A percentile compares a stretch with the other conserved stretches of the same genome.
phyloP scores from a whole-genome alignment of 2,888 invertebrate species.

The Trichopoda pennipes region DNA sequence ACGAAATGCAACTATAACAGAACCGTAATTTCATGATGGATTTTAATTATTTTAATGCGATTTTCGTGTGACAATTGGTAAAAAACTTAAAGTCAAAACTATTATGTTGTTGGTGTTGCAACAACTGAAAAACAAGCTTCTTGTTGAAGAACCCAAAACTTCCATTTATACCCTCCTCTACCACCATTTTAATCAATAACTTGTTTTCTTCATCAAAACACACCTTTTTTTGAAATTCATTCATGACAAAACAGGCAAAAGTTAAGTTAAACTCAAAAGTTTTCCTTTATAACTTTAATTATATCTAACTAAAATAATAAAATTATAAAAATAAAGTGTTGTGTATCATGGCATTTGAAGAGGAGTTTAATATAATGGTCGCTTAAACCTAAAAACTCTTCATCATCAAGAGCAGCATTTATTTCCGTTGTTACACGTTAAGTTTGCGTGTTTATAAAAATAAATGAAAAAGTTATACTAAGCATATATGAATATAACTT shows the following conservation, averaged over 20 bases:
- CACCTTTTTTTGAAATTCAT: slow-evolving; percentile 63
- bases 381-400: background rate
- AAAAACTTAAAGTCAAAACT: too few species aligned
- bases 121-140: too few species aligned
- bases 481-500: too few species aligned
- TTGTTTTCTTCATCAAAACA: slow-evolving; percentile 49
- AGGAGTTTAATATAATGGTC: slow-evolving; percentile 13
- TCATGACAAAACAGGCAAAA: slow-evolving; percentile 50
- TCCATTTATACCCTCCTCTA: background rate
- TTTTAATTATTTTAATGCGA: too few species aligned
- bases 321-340: slow-evolving; percentile 34
- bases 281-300: slow-evolving; percentile 62
- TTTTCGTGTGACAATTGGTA: too few species aligned
- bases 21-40: too few species aligned
- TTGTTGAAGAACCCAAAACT: too few species aligned
- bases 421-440: too few species aligned
- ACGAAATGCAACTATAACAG: too few species aligned
- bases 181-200: background rate
- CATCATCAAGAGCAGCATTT: background rate
- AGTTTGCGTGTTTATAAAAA: too few species aligned
- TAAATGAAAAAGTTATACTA: too few species aligned
- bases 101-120: too few species aligned
- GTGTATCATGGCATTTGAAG: background rate
- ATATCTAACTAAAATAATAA: slow-evolving; percentile 44
- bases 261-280: slow-evolving; percentile 31